These are phyloP conservation scores for Leptinotarsa lineolata DNA, from an alignment of 1,140 invertebrate genomes.

Conservation along the genomic window DNA sequence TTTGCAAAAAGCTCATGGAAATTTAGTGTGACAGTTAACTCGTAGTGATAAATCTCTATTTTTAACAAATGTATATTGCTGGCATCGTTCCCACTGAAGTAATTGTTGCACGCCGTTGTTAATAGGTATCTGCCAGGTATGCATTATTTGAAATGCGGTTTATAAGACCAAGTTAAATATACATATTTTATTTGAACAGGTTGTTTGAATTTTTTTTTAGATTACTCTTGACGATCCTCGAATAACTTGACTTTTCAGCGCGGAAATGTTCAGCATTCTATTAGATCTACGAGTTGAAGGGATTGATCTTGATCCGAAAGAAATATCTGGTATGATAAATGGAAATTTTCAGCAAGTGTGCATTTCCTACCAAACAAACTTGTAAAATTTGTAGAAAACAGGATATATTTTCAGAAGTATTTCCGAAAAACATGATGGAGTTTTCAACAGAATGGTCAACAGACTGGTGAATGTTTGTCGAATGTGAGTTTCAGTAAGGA, in stretches of 20 bases:
- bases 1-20: no score
- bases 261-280: not conserved
- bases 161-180: slow-evolving; percentile 1
- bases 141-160: slow-evolving; percentile 5
- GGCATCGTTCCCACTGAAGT: no score
- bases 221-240: not conserved
- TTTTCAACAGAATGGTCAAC: no score
- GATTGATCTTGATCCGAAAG: slow-evolving; percentile 2
- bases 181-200: slow-evolving; percentile 8
- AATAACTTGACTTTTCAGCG: slow-evolving; percentile 1
- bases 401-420: no score
- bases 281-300: not conserved
- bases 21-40: no score
- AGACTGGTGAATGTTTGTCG: no score
- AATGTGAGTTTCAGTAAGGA: no score
- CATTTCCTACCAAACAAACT: no score
- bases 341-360: not conserved
- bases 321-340: not conserved
- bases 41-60: no score
- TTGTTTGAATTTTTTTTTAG: not conserved
- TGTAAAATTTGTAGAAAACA: no score
- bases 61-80: no score
- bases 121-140: slow-evolving; percentile 2
- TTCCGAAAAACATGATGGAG: no score
- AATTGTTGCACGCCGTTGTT: not conserved